Conservation (phyloP, 2,888 invertebrate genomes). For the Argynnis bischoffii region DNA sequence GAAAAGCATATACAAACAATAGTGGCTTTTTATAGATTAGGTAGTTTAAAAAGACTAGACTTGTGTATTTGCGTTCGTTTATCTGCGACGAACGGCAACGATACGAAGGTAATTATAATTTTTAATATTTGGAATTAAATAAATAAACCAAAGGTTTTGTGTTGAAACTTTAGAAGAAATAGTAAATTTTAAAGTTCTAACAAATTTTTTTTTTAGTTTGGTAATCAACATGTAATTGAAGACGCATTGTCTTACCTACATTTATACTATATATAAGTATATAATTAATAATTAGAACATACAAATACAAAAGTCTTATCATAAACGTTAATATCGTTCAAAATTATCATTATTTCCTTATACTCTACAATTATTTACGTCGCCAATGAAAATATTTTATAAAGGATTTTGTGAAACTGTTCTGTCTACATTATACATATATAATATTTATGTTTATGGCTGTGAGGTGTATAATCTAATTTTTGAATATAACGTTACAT, state of each 20-base stretch:
- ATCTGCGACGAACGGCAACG: background rate
- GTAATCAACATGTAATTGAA: background rate
- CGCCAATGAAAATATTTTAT: conserved; percentile 5
- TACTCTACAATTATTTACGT: background rate
- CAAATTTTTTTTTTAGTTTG: too few species aligned
- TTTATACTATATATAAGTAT: too few species aligned
- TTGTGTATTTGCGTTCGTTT: background rate
- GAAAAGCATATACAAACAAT: background rate
- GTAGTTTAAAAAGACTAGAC: background rate
- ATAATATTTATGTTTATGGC: conserved; percentile 48
- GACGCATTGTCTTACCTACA: background rate
- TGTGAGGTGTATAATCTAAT: conserved; percentile 67
- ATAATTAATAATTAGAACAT: background rate
- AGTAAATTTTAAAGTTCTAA: too few species aligned
- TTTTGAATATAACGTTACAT: conserved; percentile 68
- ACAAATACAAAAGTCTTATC: background rate
- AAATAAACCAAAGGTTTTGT: too few species aligned
- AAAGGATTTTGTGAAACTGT: background rate
- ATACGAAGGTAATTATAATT: too few species aligned
- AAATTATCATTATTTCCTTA: background rate
- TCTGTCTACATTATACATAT: conserved; percentile 9
- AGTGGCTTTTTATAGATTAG: too few species aligned
- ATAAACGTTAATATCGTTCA: background rate
- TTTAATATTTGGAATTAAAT: too few species aligned
- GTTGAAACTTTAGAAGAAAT: too few species aligned